A percentile compares a stretch with the other conserved stretches of the same genome.
phyloP scores from a whole-genome alignment of 2,113 vertebrate species.

The Alouatta palliata region DNA sequence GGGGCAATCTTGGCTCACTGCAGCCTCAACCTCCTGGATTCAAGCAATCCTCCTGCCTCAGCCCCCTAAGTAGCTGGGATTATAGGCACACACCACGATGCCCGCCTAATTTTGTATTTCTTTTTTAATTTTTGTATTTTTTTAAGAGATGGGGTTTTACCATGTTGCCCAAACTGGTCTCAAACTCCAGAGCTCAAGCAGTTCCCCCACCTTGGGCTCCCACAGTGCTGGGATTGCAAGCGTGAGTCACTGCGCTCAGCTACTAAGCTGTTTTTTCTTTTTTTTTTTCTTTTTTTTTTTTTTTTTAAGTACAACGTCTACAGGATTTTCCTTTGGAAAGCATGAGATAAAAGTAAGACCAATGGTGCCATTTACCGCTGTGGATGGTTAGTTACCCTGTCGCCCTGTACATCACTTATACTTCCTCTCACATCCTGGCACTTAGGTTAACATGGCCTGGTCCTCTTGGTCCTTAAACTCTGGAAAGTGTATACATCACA shows the following conservation, averaged over 20 bases:
- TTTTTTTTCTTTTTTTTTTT: background rate
- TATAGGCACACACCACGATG: no score
- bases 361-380: background rate
- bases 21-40: no score
- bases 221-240: no score
- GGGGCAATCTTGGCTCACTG: no score
- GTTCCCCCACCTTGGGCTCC: no score
- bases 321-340: background rate
- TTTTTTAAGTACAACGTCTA: background rate
- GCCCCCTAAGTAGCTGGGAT: no score
- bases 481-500: background rate
- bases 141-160: no score
- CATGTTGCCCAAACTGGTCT: no score
- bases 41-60: no score
- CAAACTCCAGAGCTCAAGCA: no score
- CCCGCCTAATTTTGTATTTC: no score
- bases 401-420: background rate
- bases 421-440: background rate
- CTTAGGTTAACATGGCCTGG: background rate
- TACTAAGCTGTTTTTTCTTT: background rate
- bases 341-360: background rate
- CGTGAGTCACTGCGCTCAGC: accelerated
- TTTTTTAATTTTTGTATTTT: no score
- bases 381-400: background rate
- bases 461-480: background rate